phyloP scores from a whole-genome alignment of 64 coral and sea anemone genomes.

The Orbicella faveolata region DNA sequence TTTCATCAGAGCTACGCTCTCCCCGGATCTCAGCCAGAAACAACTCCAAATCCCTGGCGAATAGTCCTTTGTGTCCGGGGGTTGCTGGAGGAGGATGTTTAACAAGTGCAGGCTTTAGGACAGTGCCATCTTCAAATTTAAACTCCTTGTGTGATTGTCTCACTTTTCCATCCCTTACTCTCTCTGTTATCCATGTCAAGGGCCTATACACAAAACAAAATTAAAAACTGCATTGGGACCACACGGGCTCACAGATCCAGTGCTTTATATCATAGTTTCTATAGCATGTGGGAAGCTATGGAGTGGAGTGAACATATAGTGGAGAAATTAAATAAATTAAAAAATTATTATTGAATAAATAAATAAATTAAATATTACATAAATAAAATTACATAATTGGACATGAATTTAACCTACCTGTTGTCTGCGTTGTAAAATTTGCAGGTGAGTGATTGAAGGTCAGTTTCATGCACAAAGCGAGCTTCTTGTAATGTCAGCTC shows the following conservation, averaged over 20 bases:
- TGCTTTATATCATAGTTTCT: no score
- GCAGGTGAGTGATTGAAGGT: slow-evolving; percentile 34
- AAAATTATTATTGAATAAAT: no score
- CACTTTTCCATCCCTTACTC: slow-evolving; percentile 13
- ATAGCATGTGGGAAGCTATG: no score
- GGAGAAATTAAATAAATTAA: no score
- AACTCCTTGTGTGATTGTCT: slow-evolving; percentile 40
- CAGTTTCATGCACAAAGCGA: slow-evolving; percentile 31
- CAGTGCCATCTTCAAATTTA: slow-evolving; percentile 75
- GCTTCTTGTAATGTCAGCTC: slow-evolving; percentile 68
- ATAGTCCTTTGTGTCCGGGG: slow-evolving; percentile 69
- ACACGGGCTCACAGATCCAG: no score
- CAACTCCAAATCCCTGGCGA: slow-evolving; percentile 73
- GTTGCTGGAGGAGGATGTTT: slow-evolving; percentile 15
- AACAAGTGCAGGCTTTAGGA: slow-evolving; percentile 8
- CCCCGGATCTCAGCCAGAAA: slow-evolving; percentile 65
- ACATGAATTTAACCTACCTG: slow-evolving; percentile 24
- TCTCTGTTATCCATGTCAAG: slow-evolving; percentile 50
- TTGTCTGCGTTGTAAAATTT: slow-evolving; percentile 53
- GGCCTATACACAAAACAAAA: slow-evolving; percentile 40
- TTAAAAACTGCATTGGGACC: neutral
- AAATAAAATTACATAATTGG: no score
- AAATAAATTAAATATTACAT: no score
- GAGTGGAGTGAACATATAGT: no score
- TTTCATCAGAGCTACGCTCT: slow-evolving; percentile 49